Base-by-base conservation (phyloP, 2,888 invertebrate genomes). In the Sturmia bella region DNA sequence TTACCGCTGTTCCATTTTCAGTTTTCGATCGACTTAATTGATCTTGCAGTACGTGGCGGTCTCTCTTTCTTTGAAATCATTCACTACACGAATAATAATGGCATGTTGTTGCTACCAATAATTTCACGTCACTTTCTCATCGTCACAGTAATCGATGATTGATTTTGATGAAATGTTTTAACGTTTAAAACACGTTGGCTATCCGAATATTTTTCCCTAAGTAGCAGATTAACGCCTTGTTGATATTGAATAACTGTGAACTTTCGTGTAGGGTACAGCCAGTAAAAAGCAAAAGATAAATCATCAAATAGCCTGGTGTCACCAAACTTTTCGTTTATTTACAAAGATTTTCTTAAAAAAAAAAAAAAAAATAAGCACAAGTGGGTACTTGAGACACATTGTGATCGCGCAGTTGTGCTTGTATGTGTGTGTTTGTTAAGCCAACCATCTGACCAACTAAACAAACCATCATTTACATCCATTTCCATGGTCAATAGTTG, bases 401-500 rank as follows among this genome's bases (percentile, higher is more conserved):
- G 6, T 69, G 43, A 59, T 37, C 68, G 52, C 37, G 12, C n/a
- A n/a, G n/a, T 61, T 17, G n/a, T 24, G 45, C 21, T 61, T 45
- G 27, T 21, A 32, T n/a, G 48, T 5, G 13, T 39, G 37, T 13
- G 12, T 52, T 12, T 27, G 43, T 6, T 24, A 11, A 66, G n/a
- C 43, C 43, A 75, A 24, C 43, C 32, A 68, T 11, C n/a, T 21
- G 13, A 61, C 68, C 37, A 76, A n/a, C 45, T 21, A 13, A 66
- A 50, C 1, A 17, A 45, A 39, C 13, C 59, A 57, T 39, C 52
- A 56, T 41, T 54, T 43, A 48, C 39, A 57, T 12, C 39, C 39
- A 70, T 48, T 32, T 61, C 56, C 61, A 79, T 73, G 68, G 74
- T 74, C 73, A 82, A 66, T 54, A 66, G 64, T 56, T 45, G 63